Base-by-base conservation (phyloP, 2,888 invertebrate genomes). In the Phyto melanocephala region DNA sequence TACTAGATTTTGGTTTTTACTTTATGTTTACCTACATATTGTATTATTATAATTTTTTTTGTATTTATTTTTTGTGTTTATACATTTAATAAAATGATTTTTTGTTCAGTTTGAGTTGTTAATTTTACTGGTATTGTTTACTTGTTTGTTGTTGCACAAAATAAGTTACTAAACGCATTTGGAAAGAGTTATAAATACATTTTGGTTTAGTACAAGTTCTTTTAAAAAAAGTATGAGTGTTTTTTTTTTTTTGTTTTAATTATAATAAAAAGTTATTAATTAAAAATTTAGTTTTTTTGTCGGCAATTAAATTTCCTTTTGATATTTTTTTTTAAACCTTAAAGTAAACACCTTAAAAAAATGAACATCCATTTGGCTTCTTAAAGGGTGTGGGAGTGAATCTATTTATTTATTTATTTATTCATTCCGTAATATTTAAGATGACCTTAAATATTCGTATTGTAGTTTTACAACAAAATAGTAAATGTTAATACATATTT, bases 401-500 rank as follows among this genome's bases (percentile, higher is more conserved):
- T n/a, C n/a, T n/a, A n/a, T n/a, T n/a, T n/a, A n/a, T n/a, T n/a
- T n/a, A n/a, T n/a, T n/a, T n/a, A n/a, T n/a, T n/a, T n/a, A n/a
- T n/a, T n/a, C n/a, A n/a, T n/a, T n/a, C n/a, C n/a, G n/a, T n/a
- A n/a, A n/a, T n/a, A n/a, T n/a, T n/a, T n/a, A n/a, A n/a, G n/a
- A n/a, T n/a, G n/a, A n/a, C n/a, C n/a, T n/a, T n/a, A n/a, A n/a
- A 58, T 67, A 13, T 22, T 54, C 15, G 3, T 28, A 6, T 78
- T 20, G 24, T 47, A 7, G n/a, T 1, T 56, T 47, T 35, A 24
- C 24, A 54, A 65, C 45, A 58, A 50, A 63, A 33, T 70, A 56
- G 85, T 86, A 84, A 85, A 84, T 86, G 86, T 87, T 85, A 85
- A 77, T 28, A 28, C 6, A n/a, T 88, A 87, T 89, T 86, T 89